A percentile compares a stretch with the other conserved stretches of the same genome.
These are phyloP conservation scores for Xanthia togata DNA, from an alignment of 2,888 invertebrate genomes.

Conservation along the genomic window DNA sequence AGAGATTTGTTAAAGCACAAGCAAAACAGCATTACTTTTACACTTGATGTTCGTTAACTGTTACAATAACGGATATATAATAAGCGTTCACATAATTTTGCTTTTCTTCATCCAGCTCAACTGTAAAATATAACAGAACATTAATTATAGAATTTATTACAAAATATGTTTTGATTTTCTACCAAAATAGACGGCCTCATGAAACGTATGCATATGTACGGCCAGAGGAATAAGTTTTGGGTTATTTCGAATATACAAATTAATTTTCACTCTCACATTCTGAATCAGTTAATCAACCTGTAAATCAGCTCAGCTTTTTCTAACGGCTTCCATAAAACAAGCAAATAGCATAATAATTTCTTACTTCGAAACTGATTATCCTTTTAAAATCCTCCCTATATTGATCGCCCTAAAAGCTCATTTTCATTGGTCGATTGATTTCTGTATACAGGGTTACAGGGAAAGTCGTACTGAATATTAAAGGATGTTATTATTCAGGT, in stretches of 20 bases:
- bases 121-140: conserved; percentile 53
- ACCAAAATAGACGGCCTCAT: conserved; percentile 57
- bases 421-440: no score
- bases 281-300: neutral
- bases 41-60: neutral
- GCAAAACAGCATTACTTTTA: neutral
- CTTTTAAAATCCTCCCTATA: neutral
- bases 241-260: neutral
- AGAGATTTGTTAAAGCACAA: neutral
- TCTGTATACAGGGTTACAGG: no score
- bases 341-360: neutral
- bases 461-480: no score
- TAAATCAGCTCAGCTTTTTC: neutral
- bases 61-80: conserved; percentile 1
- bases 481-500: no score
- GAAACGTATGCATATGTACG: conserved; percentile 30
- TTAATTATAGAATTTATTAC: conserved; percentile 66
- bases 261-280: neutral
- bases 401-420: neutral
- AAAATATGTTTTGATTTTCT: conserved; percentile 62
- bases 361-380: neutral
- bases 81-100: conserved; percentile 14
- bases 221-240: neutral
- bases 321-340: neutral
- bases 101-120: conserved; percentile 41